These are phyloP conservation scores for Nipponia nippon DNA, from an alignment of 2,113 vertebrate genomes.

Conservation along the genomic window DNA sequence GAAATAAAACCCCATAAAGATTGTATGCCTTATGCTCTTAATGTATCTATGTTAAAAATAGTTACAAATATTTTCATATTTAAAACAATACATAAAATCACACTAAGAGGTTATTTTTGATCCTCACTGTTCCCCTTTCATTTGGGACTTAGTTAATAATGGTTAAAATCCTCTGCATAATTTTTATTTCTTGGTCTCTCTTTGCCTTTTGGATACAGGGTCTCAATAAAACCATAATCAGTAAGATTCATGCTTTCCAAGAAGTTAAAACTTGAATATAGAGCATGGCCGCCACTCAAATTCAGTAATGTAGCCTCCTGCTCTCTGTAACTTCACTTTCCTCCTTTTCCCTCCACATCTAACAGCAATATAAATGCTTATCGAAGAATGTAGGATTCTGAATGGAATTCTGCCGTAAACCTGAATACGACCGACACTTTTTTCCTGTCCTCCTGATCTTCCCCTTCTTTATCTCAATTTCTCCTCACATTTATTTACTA, in stretches of 20 bases:
- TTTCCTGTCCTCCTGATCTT: background rate
- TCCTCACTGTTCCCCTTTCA: background rate
- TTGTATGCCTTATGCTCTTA: background rate
- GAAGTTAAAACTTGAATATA: background rate
- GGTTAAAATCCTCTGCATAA: background rate
- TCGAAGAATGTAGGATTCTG: background rate
- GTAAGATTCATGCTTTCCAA: background rate
- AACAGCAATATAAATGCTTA: background rate
- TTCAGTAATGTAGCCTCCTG: background rate
- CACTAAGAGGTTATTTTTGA: background rate
- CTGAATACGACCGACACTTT: background rate
- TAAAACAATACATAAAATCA: background rate
- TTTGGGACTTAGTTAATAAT: background rate
- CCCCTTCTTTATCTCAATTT: background rate
- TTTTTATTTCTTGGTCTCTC: background rate
- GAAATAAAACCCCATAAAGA: background rate
- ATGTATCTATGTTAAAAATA: background rate
- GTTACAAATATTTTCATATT: background rate
- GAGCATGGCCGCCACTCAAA: background rate
- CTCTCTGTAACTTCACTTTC: background rate
- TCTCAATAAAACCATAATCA: background rate
- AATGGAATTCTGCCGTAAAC: background rate
- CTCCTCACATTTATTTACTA: background rate
- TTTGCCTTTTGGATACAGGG: background rate
- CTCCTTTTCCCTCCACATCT: background rate